Conservation (phyloP, 2,797 vertebrate genomes). For the Pteronotus mesoamericanus region DNA sequence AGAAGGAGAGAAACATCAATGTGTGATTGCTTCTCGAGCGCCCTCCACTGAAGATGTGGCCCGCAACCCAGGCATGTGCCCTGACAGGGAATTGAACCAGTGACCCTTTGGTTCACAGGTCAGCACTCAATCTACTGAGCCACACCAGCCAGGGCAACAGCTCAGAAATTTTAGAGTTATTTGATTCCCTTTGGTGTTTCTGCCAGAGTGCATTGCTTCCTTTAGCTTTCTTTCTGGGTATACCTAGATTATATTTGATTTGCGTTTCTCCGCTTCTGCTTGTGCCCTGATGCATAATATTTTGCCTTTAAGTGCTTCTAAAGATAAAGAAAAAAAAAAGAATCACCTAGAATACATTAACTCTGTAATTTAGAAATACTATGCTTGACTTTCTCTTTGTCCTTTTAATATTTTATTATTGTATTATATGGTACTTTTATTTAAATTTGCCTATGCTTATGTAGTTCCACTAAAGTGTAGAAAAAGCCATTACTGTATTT, state of each 20-base stretch:
- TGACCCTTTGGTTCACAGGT: no score
- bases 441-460: background rate
- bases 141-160: no score
- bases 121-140: no score
- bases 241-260: background rate
- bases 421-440: conserved; percentile 27
- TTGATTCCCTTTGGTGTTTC: background rate
- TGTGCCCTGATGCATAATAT: background rate
- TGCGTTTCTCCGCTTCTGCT: conserved; percentile 18
- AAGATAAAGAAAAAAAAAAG: background rate
- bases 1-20: no score
- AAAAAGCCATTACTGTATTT: conserved; percentile 3
- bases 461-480: background rate
- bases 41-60: no score
- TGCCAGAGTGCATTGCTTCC: background rate
- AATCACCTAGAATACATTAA: background rate
- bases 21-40: no score
- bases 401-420: conserved; percentile 43
- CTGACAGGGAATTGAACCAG: no score
- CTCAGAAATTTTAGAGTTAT: background rate
- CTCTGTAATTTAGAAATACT: background rate
- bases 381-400: background rate
- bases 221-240: background rate
- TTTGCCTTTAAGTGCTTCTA: background rate
- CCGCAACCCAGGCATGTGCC: no score